Evolutionary conservation across 30 jellyfish, hydroid and myxozoan genomes (phyloP).

Genomic region (Phacellophora camtschatica): DNA sequence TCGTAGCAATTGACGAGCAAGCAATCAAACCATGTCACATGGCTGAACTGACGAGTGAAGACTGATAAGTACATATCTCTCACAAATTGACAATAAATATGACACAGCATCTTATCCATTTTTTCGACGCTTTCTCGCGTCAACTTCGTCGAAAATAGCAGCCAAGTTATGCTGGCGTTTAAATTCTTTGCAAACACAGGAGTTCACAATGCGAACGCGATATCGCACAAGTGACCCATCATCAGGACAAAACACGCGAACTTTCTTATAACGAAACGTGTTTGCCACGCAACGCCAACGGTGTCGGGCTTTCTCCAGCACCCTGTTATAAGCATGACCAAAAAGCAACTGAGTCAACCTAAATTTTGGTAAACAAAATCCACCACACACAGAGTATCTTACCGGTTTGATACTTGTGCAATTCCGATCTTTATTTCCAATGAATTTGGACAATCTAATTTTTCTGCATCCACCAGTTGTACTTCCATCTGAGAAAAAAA

Average conservation of each 20-base stretch:
- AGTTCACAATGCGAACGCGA: conserved; percentile 59
- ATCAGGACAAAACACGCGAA: conserved; percentile 74
- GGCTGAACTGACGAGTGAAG: no score
- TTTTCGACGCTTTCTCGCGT: neutral
- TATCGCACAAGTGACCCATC: conserved; percentile 77
- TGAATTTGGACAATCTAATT: conserved; percentile 45
- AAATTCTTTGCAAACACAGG: conserved; percentile 76
- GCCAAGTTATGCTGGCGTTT: conserved; percentile 56
- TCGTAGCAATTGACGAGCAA: no score
- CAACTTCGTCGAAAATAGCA: no score
- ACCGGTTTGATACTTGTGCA: conserved; percentile 78
- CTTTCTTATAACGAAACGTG: conserved; percentile 57
- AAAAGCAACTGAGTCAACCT: conserved; percentile 41
- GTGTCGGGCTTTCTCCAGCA: conserved; percentile 44
- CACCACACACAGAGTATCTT: conserved; percentile 59
- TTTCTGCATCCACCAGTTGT: conserved; percentile 74
- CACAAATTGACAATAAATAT: no score
- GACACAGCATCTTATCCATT: neutral
- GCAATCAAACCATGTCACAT: no score
- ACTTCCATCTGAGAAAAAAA: conserved; percentile 37
- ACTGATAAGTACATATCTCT: no score
- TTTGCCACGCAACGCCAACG: conserved; percentile 66
- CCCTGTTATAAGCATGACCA: conserved; percentile 33
- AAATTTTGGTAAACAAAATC: conserved; percentile 68
- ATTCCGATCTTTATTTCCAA: conserved; percentile 74